These are phyloP conservation scores for Erethizon dorsatum DNA, from an alignment of 2,797 vertebrate species.

Conservation along the genomic window DNA sequence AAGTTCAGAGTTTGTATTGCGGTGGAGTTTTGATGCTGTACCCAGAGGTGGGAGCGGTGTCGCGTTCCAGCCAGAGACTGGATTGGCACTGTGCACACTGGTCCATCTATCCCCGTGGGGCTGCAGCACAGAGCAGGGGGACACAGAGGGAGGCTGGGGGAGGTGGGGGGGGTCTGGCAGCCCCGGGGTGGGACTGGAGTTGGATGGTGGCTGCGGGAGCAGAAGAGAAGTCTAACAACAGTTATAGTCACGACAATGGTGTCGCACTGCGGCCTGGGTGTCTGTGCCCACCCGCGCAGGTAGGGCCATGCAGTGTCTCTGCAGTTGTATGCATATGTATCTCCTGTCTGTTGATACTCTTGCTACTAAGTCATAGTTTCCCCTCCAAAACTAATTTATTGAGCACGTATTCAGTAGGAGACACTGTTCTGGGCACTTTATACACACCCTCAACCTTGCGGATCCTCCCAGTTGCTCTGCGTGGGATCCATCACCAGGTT, in stretches of 20 bases:
- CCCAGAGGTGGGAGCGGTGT: background rate
- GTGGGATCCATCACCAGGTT: fast-evolving
- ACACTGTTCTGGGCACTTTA: background rate
- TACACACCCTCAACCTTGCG: fast-evolving
- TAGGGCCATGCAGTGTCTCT: fast-evolving
- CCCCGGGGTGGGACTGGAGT: background rate
- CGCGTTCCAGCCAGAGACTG: no score
- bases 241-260: fast-evolving
- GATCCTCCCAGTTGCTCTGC: background rate
- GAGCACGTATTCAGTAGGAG: background rate
- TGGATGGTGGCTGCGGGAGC: background rate
- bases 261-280: fast-evolving
- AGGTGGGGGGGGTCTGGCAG: no score
- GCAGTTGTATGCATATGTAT: fast-evolving
- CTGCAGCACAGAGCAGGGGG: background rate
- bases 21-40: background rate
- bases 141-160: background rate
- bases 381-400: background rate
- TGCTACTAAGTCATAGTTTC: background rate
- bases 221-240: background rate
- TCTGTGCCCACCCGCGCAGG: no score
- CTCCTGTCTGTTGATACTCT: no score
- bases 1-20: no score
- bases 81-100: fast-evolving
- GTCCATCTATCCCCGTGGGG: background rate